Conservation (phyloP, 2,797 vertebrate genomes). For the Sebastes nivosus region DNA sequence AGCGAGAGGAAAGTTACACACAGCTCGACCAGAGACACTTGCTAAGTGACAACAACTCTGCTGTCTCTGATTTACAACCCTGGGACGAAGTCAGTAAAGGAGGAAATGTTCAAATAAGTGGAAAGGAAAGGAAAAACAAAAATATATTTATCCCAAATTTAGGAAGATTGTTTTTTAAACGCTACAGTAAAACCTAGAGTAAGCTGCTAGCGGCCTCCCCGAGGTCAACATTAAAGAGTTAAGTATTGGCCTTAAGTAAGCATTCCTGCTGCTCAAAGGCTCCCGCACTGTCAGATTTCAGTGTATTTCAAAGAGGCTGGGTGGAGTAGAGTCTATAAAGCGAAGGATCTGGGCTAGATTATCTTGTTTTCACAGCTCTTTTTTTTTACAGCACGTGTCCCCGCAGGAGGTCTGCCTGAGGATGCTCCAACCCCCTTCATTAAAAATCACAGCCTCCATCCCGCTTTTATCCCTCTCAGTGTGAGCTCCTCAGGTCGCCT, state of each 20-base stretch:
- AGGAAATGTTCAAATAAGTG: background rate
- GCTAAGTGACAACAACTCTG: background rate
- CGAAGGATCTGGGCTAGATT: conserved; percentile 35
- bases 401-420: conserved; percentile 36
- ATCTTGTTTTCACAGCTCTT: conserved; percentile 45
- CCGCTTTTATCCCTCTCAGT: conserved; percentile 19
- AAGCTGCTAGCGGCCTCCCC: background rate
- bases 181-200: background rate
- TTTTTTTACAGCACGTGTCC: conserved; percentile 11
- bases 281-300: background rate
- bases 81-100: background rate
- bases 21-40: conserved; percentile 22
- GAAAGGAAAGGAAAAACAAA: background rate
- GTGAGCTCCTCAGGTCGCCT: conserved; percentile 16
- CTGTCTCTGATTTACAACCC: conserved; percentile 4
- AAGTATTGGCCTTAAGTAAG: conserved; percentile 1
- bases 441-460: conserved; percentile 28
- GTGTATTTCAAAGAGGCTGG: conserved; percentile 14
- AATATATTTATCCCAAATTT: background rate
- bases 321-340: conserved; percentile 20
- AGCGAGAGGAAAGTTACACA: conserved; percentile 37
- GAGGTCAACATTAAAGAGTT: conserved; percentile 1
- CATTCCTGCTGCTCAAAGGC: conserved; percentile 16
- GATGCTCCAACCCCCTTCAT: conserved; percentile 39
- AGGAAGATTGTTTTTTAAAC: background rate